Base-by-base conservation (phyloP, 1,140 invertebrate genomes). In the Goniozus legneri region DNA sequence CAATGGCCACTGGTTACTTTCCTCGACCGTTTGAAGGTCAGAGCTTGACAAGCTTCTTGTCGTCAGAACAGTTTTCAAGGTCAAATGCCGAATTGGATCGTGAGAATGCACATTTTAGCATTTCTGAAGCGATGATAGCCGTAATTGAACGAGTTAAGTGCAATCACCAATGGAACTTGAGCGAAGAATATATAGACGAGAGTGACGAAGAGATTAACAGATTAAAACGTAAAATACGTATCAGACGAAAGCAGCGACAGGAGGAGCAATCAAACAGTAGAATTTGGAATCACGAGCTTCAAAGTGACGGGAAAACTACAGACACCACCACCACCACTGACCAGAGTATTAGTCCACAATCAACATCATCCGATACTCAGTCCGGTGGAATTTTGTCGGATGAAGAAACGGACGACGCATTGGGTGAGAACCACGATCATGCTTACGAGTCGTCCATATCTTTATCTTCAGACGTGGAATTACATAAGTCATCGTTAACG, bases 61-160 rank as follows among this genome's bases (percentile, higher is more conserved):
- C 85, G 3, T 87, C 87, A 15, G 82, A 83, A 39, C 82, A 87
- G 44, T 85, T 87, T 61, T 79, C 83, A 19, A 73, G 80, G 55
- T 80, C 83, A 15, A 85, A 87, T 63, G 88, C 87, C 7, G 87
- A 91, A 60, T 69, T 92, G 39, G 89, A 92, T 55, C 81, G 86
- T 63, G 90, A 93, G 75, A 92, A 92, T 73, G 88, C 89, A 0
- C 90, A 93, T 72, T 93, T 93, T 67, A 86, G 80, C 60, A 86
- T 92, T 47, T 89, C 84, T 7, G 90, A 93, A 73, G 89, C 88
- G 0, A 80, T 92, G 57, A 92, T 93, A 56, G 81, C 87, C 35
- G 89, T 86, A 24, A 88, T 92, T 43, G 90, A 92, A 71, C 82
- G 84, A 56, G 79, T 84, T 3, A 80, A 80, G 48, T 81, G 71